Conservation (phyloP, 2,797 vertebrate genomes). For the Pyrocephalus nanus region DNA sequence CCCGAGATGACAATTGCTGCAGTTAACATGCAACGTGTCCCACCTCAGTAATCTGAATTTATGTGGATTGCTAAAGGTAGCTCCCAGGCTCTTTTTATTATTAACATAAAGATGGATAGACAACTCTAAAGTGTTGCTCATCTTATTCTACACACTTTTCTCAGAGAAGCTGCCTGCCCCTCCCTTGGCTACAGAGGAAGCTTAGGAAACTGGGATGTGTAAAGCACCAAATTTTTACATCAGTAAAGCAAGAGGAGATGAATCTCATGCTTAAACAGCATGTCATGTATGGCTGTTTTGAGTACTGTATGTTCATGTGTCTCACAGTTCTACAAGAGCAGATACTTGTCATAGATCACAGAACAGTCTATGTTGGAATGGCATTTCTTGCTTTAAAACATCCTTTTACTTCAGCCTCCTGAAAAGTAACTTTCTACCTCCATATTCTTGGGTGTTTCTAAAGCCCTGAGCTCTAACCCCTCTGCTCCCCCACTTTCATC, state of each 20-base stretch:
- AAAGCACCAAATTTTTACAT: background rate
- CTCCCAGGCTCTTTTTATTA: conserved; percentile 4
- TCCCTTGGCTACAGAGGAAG: background rate
- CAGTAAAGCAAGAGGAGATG: background rate
- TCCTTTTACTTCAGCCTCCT: background rate
- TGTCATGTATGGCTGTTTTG: background rate
- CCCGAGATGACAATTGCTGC: background rate
- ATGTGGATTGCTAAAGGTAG: conserved; percentile 8
- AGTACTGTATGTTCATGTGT: background rate
- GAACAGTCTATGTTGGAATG: background rate
- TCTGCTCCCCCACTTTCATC: background rate
- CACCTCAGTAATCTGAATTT: conserved; percentile 21
- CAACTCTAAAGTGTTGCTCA: background rate
- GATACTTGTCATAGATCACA: background rate
- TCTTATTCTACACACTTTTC: background rate
- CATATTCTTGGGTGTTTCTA: background rate
- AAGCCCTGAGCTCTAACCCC: background rate
- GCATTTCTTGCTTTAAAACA: background rate
- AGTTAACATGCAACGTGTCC: background rate
- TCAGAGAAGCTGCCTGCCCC: background rate
- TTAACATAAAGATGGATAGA: conserved; percentile 25
- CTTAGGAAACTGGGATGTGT: background rate
- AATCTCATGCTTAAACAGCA: background rate
- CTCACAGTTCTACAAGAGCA: background rate
- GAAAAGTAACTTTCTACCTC: background rate